Conservation (phyloP, 2,888 invertebrate species). For the Torymus texanus region DNA sequence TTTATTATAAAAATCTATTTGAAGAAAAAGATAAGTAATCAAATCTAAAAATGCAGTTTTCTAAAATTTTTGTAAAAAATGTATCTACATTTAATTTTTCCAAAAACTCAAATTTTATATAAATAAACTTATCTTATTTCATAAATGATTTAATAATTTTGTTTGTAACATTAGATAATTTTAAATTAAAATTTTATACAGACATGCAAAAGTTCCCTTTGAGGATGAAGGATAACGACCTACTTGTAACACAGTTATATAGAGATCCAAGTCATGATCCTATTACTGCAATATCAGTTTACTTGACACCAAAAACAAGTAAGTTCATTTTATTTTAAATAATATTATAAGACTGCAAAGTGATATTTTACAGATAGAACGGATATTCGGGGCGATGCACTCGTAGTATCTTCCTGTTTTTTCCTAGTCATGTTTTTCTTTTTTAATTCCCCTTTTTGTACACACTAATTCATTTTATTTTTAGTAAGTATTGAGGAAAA, state of each 20-base stretch:
- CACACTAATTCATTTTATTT: constrained; percentile 35
- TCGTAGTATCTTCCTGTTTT: constrained; percentile 21
- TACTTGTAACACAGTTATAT: constrained; percentile 96
- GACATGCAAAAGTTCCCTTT: constrained; percentile 99
- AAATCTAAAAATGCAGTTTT: too few relatives aligned
- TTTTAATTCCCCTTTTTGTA: constrained; percentile 28
- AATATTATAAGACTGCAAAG: constrained; percentile 30
- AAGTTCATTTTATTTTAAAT: constrained; percentile 75
- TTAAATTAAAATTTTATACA: constrained; percentile 70
- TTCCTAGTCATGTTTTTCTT: constrained; percentile 12
- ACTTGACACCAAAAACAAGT: constrained; percentile 99
- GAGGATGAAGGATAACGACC: constrained; percentile 99
- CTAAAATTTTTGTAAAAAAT: not conserved
- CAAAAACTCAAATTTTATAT: too few relatives aligned
- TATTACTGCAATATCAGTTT: constrained; percentile 98
- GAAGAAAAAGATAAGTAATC: too few relatives aligned
- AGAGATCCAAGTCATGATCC: constrained; percentile 95
- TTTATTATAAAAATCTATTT: not conserved
- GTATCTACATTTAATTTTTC: not conserved
- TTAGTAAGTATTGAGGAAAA: constrained; percentile 24
- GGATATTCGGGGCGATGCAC: constrained; percentile 21
- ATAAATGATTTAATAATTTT: not conserved
- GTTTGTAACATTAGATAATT: not conserved
- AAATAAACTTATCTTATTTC: too few relatives aligned
- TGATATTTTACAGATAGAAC: constrained; percentile 33